A percentile compares a stretch with the other conserved stretches of the same genome.
phyloP scores from a whole-genome alignment of 2,888 invertebrate genomes.

The Furcula furcula region DNA sequence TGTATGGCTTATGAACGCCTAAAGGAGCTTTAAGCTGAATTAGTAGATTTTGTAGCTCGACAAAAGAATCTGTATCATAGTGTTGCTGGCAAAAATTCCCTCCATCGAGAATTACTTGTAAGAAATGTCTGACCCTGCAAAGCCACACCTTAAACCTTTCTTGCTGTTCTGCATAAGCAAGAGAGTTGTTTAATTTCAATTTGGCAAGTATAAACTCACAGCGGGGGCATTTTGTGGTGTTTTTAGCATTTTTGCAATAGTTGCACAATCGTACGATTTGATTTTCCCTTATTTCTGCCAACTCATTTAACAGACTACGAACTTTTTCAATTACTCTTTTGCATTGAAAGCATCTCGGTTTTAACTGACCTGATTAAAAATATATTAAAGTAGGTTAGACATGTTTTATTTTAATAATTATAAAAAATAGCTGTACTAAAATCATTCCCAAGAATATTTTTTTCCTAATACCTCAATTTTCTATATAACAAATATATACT shows the following conservation, averaged over 20 bases:
- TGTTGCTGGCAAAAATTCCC: conserved; percentile 27
- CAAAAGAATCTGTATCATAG: conserved; percentile 13
- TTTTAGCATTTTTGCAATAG: conserved; percentile 36
- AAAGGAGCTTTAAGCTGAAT: conserved; percentile 27
- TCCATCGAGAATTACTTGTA: conserved; percentile 30
- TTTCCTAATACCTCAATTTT: no score
- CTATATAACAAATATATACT: no score
- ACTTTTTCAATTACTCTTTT: conserved; percentile 35
- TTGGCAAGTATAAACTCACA: conserved; percentile 40
- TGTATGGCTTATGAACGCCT: conserved; percentile 18
- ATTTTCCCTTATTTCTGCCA: conserved; percentile 35
- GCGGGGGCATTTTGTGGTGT: conserved; percentile 37
- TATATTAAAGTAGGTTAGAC: background rate
- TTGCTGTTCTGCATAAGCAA: conserved; percentile 22
- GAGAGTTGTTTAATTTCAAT: conserved; percentile 25
- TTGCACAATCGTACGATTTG: conserved; percentile 38
- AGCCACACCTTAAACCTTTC: conserved; percentile 33
- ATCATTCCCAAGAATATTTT: background rate
- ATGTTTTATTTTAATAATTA: background rate
- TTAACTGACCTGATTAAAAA: conserved; percentile 32
- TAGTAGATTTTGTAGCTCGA: conserved; percentile 33
- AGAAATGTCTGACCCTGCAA: conserved; percentile 32
- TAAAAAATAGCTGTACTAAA: background rate
- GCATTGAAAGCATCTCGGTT: conserved; percentile 40
- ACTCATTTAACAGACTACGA: conserved; percentile 39